Base-by-base conservation (phyloP, 1,140 invertebrate species). In the Ptiloglossa arizonensis region DNA sequence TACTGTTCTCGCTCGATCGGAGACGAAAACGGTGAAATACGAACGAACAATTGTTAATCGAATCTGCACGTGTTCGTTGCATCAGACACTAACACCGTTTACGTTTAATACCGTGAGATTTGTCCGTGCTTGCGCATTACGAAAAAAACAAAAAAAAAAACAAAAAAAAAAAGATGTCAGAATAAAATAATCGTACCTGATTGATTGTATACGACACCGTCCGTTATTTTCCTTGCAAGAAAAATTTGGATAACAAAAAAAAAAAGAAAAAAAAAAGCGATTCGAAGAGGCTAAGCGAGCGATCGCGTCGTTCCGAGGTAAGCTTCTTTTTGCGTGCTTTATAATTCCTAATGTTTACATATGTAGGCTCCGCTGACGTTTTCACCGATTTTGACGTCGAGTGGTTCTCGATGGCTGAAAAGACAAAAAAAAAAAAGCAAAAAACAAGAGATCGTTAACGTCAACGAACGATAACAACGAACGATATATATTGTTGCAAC, bases 241-340 rank as follows among this genome's bases (percentile, higher is more conserved):
- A 73, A 54, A 60, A n/a, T n/a, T 52, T 48, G 72, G 64, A 63
- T 68, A 68, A n/a, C n/a, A n/a, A n/a, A n/a, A n/a, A n/a, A n/a
- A n/a, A n/a, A n/a, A n/a, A n/a, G n/a, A n/a, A n/a, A n/a, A n/a
- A n/a, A n/a, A n/a, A n/a, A n/a, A n/a, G n/a, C n/a, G n/a, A 24
- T 52, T 73, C 72, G 46, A 46, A 32, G 67, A 81, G 22, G 38
- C 44, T 81, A 85, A n/a, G 52, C 71, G 59, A 85, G 54, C 72
- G 74, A 85, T 67, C 72, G 63, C 71, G 60, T 75, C 78, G 17
- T 52, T 59, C 27, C 56, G 83, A 86, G 83, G 83, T 86, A 86
- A 86, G 85, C 81, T 79, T 80, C 46, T 29, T 56, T 79, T 73
- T 73, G 46, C 72, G 50, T 83, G 83, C 71, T 83, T 83, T 41